Base-by-base conservation (phyloP, 1,140 invertebrate species). In the Vanessa atalanta region DNA sequence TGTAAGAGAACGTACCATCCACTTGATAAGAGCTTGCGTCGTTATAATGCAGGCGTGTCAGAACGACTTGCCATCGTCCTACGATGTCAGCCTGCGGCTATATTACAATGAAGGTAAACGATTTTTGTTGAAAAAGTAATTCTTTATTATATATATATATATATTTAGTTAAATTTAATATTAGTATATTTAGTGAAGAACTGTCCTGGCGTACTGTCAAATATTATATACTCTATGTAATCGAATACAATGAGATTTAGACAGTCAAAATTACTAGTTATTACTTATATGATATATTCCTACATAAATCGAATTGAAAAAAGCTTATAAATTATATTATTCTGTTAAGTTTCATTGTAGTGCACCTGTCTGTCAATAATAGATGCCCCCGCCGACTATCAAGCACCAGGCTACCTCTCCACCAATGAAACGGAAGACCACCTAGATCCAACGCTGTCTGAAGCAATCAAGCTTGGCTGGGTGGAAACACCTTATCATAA, bases 41-140 rank as follows among this genome's bases (percentile, higher is more conserved):
- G 77, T 86, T 26, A 75, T 88, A 6, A 83, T 83, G 83, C 70
- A 84, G 72, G 71, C 82, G 3, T 83, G 72, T 51, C 79, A 81
- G 48, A 77, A 73, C 1, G 51, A 77, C 8, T n/a, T 86, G 55
- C 79, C 83, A 0, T 47, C 75, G 0, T 63, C 73, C 2, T 87
- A 80, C 26, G 85, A 88, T 37, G 69, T 92, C n/a, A 84, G 86
- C 65, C 50, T 90, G n/a, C 72, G 87, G 8, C 76, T 92, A 0
- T 90, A 89, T 79, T 92, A 90, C 63, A 88, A 90, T 74, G 80
- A 88, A n/a, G 71, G 90, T 92, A 75, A 76, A 79, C 76, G 47
- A 61, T 31, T 43, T 55, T 13, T 66, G 23, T 43, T 43, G 9
- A 9, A 43, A 1, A 8, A 9, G 37, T 1, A 7, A 43, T 8